Evolutionary conservation across 2,797 vertebrate species (phyloP), one percentile per base, ranked within the genome.

Genomic region (Sebastes matsubarae): DNA sequence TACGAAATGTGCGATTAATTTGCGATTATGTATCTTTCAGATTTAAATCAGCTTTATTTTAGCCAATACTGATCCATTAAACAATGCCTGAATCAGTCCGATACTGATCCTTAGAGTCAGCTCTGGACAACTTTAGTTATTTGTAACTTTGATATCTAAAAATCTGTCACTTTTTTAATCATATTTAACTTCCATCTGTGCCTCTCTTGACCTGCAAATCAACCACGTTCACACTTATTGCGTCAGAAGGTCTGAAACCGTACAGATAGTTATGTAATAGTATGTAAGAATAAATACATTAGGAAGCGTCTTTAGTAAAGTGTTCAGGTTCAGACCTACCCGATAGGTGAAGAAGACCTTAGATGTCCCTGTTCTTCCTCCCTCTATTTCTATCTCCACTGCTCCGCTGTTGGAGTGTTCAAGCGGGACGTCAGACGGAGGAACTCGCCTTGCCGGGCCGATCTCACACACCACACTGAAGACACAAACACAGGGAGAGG

Each of bases 391-490:
- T 65, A 99, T 95, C 80, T 90, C 84, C 67, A 99, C 95, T 54
- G 87, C 0, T 55, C 90, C 90, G 0, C 63, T 42, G 24, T n/a
- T 38, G 50, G n/a, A 34, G 0, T 1, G 3, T 0, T 73, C 81
- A 0, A 52, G 20, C 0, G 88, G 91, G 22, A 92, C 0, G 86
- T 94, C 94, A 0, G 1, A 11, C 0, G 91, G 93, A 0, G 93
- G 82, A 0, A 1, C 3, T 1, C n/a, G 42, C 42, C 10, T 81
- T 1, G 93, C 89, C 0, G 92, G 84, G 22, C 96, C 96, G 2
- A 98, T 94, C 76, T 96, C 88, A 86, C 98, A 99, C 60, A 99
- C 97, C 59, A 99, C 96, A 63, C 98, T 99, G 91, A 12, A 25
- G 77, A 81, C 12, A 27, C 9, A 34, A 2, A 70, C 20, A 61